Evolutionary conservation across 2,888 invertebrate genomes (phyloP), one percentile per base, ranked within the genome.

Genomic region (Arctia plantaginis): DNA sequence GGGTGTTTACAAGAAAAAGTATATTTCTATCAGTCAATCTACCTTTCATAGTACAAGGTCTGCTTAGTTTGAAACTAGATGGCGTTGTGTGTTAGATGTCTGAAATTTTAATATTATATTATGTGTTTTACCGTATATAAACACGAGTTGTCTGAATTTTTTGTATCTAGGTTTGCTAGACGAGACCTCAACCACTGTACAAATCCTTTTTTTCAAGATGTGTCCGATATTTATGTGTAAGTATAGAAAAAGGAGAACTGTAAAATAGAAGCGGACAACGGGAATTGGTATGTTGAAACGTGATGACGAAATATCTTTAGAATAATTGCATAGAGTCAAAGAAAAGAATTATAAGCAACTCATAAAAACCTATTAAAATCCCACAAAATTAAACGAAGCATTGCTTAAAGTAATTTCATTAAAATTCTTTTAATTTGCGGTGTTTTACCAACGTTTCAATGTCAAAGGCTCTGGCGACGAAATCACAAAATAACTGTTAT

Each of bases 401-500:
- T 78, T 77, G 64, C 78, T 73, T 59, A 85, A 74, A 72, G 75
- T 71, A 83, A 51, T 71, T 84, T 81, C 47, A 81, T 81, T 73
- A 78, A 76, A 62, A 81, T 76, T 76, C 73, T 68, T 83, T 84
- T 83, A 83, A 85, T 83, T 87, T 86, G 87, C 83, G 86, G 85
- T 83, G 33, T 35, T 64, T 81, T 81, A 73, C 80, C 77, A 81
- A 55, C 68, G 66, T 55, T 65, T 78, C 71, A 76, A 90, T 90
- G 90, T 90, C 89, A 88, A 75, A 74, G 67, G 75, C 78, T 80
- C 78, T 66, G 74, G 78, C 74, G 75, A 79, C 74, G 77, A 79
- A 83, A 85, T 66, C 68, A 41, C 69, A 76, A 75, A 86, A 90
- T 88, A 78, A 88, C 88, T 80, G 79, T 88, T 76, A 87, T 89